Conservation (phyloP, 2,888 invertebrate species). For the Pocota personata region DNA sequence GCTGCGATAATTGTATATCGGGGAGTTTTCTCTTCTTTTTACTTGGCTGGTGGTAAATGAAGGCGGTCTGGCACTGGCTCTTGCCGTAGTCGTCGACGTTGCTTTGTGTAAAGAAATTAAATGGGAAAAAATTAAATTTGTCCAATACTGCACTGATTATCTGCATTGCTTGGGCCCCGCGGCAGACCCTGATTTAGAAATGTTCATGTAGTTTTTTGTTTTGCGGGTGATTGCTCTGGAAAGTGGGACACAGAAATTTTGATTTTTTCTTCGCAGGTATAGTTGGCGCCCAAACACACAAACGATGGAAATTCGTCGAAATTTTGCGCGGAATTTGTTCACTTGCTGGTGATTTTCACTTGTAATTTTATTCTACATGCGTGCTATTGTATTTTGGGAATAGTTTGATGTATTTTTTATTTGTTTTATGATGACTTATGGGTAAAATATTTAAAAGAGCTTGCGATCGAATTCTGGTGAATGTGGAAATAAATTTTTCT, state of each 20-base stretch:
- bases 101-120: slow-evolving; percentile 54
- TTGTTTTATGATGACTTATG: slow-evolving; percentile 9
- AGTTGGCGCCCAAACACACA: slow-evolving; percentile 70
- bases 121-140: slow-evolving; percentile 68
- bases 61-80: slow-evolving; percentile 35
- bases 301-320: slow-evolving; percentile 26
- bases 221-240: slow-evolving; percentile 52
- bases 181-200: slow-evolving; percentile 65
- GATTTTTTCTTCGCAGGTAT: slow-evolving; percentile 23
- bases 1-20: slow-evolving; percentile 25
- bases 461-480: slow-evolving; percentile 11
- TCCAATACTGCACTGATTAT: slow-evolving; percentile 56
- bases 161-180: slow-evolving; percentile 72
- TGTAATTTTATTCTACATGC: slow-evolving; percentile 2
- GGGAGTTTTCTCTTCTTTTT: slow-evolving; percentile 69
- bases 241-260: slow-evolving; percentile 54
- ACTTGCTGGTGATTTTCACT: not conserved
- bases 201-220: slow-evolving; percentile 62
- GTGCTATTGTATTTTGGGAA: slow-evolving; percentile 14
- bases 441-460: slow-evolving; percentile 32
- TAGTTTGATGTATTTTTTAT: slow-evolving; percentile 23
- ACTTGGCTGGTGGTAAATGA: slow-evolving; percentile 63
- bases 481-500: slow-evolving; percentile 62
- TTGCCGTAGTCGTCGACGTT: slow-evolving; percentile 25
- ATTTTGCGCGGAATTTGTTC: slow-evolving; percentile 5